Percentiles rank a stretch among this genome's conserved stretches.
phyloP scores from a whole-genome alignment of 2,888 invertebrate species.

The Flexamia atlantica region DNA sequence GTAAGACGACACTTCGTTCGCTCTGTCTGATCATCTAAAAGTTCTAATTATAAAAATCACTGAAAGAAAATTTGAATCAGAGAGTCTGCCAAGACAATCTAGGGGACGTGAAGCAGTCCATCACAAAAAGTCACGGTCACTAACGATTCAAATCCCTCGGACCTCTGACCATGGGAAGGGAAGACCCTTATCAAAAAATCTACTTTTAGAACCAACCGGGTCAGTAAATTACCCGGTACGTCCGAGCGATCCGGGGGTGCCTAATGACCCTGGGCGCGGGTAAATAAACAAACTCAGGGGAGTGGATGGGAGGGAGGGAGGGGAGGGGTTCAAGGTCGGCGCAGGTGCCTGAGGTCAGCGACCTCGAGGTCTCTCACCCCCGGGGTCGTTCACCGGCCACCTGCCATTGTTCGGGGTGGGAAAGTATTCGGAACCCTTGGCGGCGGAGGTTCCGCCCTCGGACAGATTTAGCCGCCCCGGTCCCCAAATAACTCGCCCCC shows the following conservation, averaged over 20 bases:
- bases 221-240: background rate
- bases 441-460: conserved; percentile 6
- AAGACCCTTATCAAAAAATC: background rate
- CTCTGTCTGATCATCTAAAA: no score
- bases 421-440: conserved; percentile 37
- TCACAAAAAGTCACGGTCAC: no score
- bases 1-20: no score
- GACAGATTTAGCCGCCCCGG: conserved; percentile 1
- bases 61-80: no score
- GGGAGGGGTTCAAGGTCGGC: conserved; percentile 15
- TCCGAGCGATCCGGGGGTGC: conserved; percentile 5
- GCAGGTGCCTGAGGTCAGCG: conserved; percentile 3
- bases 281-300: background rate
- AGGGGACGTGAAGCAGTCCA: no score
- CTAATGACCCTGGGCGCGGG: conserved; percentile 4
- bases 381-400: conserved; percentile 42
- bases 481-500: conserved; percentile 40
- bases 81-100: no score
- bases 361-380: conserved; percentile 35
- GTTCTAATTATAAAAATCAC: no score
- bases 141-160: background rate
- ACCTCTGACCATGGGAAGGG: background rate
- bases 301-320: background rate
- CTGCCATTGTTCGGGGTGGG: conserved; percentile 51
- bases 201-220: conserved; percentile 3